phyloP scores from a whole-genome alignment of 2,113 vertebrate genomes.

The Ptilorrhoa leucosticta region DNA sequence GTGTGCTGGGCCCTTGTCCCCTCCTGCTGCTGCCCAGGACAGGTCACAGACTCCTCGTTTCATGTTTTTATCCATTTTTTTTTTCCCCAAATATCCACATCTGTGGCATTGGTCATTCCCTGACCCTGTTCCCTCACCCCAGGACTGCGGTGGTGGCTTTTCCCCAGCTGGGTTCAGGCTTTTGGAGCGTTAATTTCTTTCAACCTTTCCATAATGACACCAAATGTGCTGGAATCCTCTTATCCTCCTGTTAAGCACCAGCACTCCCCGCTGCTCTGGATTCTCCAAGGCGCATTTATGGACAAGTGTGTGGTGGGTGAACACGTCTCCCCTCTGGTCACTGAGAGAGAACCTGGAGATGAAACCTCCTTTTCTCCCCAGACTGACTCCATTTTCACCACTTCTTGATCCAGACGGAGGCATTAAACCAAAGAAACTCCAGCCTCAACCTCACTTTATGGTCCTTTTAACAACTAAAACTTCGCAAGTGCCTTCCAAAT shows the following conservation, averaged over 20 bases:
- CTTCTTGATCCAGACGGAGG: not conserved
- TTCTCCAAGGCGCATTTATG: rapidly evolving
- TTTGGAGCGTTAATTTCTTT: not conserved
- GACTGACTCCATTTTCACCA: not conserved
- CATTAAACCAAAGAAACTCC: not conserved
- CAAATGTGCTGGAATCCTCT: not conserved
- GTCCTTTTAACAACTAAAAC: not conserved
- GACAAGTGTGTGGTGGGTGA: not conserved
- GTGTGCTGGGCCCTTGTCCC: not conserved
- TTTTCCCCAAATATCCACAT: rapidly evolving
- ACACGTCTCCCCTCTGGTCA: not conserved
- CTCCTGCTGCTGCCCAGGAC: not conserved
- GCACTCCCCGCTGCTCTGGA: not conserved
- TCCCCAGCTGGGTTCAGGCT: not conserved
- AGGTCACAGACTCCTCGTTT: not conserved
- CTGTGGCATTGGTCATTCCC: rapidly evolving
- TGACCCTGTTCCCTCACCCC: not conserved
- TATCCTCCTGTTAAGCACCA: not conserved
- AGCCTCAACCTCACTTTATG: not conserved
- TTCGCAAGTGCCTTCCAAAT: not conserved
- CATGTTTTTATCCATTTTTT: rapidly evolving
- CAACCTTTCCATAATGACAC: not conserved
- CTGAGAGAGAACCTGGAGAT: not conserved
- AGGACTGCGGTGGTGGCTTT: not conserved
- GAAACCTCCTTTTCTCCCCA: not conserved